Percentiles rank a stretch among this genome's conserved stretches.
These are phyloP conservation scores for Camelus dromedarius DNA, from an alignment of 2,113 vertebrate genomes.

Conservation along the genomic window DNA sequence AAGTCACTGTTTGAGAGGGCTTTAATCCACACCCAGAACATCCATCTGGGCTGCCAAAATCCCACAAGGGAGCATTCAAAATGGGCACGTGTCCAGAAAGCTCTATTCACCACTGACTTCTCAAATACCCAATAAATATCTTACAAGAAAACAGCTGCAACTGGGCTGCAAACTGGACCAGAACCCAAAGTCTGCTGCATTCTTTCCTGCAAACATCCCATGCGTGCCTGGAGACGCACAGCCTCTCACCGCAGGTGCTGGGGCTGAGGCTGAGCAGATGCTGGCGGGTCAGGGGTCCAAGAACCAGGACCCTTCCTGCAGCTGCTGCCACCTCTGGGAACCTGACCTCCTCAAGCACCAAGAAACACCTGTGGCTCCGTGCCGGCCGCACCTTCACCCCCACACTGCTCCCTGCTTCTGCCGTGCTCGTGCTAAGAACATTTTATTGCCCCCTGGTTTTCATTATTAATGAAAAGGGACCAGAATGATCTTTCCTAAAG, in stretches of 20 bases:
- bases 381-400: conserved; percentile 81
- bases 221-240: fast-evolving
- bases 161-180: neutral
- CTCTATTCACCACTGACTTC: neutral
- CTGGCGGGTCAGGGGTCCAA: neutral
- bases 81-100: neutral
- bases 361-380: conserved; percentile 85
- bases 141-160: too few relatives aligned
- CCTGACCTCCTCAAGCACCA: conserved; percentile 22
- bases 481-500: conserved; percentile 93
- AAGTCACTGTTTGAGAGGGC: neutral
- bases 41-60: neutral
- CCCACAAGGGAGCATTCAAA: neutral
- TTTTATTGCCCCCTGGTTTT: conserved; percentile 92
- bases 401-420: conserved; percentile 65
- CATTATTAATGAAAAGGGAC: conserved; percentile 94
- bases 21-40: neutral
- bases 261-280: neutral
- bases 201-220: fast-evolving
- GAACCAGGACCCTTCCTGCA: neutral
- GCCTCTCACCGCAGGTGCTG: fast-evolving
- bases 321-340: neutral
- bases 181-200: neutral
- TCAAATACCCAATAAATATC: neutral
- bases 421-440: conserved; percentile 84